Percentiles rank a stretch among this genome's conserved stretches.
Evolutionary conservation across 2,797 vertebrate species (phyloP).

Genomic region (Enteromius unitaeniatus): DNA sequence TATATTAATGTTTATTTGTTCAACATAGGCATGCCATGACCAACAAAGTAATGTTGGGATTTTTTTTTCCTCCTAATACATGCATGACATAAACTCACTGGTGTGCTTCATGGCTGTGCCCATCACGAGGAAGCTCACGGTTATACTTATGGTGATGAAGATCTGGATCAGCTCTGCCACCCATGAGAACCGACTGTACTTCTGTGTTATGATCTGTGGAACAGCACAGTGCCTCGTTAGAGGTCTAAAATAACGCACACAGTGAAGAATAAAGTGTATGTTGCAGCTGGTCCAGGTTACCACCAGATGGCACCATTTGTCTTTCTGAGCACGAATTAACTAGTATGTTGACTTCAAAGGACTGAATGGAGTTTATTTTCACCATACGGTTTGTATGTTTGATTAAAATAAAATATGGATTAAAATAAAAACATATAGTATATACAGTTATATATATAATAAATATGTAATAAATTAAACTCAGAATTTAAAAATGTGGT

Average conservation of each 20-base stretch:
- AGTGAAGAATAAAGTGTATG: neutral
- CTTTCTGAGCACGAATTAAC: slow-evolving; percentile 38
- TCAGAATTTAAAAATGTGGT: neutral
- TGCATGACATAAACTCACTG: slow-evolving; percentile 58
- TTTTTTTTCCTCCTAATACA: neutral
- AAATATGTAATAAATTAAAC: neutral
- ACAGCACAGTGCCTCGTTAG: slow-evolving; percentile 36
- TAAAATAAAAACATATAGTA: neutral
- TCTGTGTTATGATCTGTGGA: slow-evolving; percentile 74
- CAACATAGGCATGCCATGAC: too few species aligned
- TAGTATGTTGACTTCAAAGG: neutral
- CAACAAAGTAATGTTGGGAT: too few species aligned
- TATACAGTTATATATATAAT: too few species aligned
- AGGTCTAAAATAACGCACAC: neutral
- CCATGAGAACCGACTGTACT: slow-evolving; percentile 71
- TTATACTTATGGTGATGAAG: slow-evolving; percentile 77
- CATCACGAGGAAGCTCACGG: slow-evolving; percentile 79
- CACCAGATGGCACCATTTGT: slow-evolving; percentile 64
- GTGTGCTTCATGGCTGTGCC: slow-evolving; percentile 79
- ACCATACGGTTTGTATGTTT: neutral
- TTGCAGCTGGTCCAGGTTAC: slow-evolving; percentile 41
- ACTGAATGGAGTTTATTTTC: neutral
- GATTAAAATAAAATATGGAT: slow-evolving; percentile 6
- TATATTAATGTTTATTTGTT: too few species aligned
- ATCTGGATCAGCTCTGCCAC: slow-evolving; percentile 77